Percentiles rank a stretch among this genome's conserved stretches.
These are phyloP conservation scores for Eumaeus atala DNA, from an alignment of 1,140 invertebrate species.

Conservation along the genomic window DNA sequence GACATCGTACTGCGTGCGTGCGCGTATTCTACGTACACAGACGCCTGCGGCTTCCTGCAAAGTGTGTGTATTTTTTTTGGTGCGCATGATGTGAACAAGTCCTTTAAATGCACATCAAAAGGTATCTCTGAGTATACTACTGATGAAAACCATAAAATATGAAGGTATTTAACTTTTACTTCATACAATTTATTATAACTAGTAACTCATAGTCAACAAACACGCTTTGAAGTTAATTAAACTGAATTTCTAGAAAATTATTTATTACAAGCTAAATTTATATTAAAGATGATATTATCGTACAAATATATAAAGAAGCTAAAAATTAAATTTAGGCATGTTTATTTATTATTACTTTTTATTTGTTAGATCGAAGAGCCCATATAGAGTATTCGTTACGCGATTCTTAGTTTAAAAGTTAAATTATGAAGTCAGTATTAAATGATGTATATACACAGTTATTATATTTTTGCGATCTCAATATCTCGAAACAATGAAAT, in stretches of 20 bases:
- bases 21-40: no score
- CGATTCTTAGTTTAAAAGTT: not conserved
- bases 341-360: not conserved
- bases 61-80: no score
- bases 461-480: not conserved
- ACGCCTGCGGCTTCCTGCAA: no score
- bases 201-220: no score
- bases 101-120: no score
- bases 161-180: no score
- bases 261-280: not conserved
- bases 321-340: conserved; percentile 4
- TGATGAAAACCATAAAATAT: no score
- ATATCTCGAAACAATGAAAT: conserved; percentile 5
- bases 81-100: no score
- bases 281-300: conserved; percentile 1
- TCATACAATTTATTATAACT: no score
- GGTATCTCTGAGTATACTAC: no score
- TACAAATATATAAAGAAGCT: conserved; percentile 5
- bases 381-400: not conserved
- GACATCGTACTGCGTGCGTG: no score
- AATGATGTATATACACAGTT: not conserved
- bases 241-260: not conserved
- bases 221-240: not conserved
- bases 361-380: conserved; percentile 1
- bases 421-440: conserved; percentile 9